Evolutionary conservation across 2,797 vertebrate genomes (phyloP).

Genomic region (Margarornis squamiger): DNA sequence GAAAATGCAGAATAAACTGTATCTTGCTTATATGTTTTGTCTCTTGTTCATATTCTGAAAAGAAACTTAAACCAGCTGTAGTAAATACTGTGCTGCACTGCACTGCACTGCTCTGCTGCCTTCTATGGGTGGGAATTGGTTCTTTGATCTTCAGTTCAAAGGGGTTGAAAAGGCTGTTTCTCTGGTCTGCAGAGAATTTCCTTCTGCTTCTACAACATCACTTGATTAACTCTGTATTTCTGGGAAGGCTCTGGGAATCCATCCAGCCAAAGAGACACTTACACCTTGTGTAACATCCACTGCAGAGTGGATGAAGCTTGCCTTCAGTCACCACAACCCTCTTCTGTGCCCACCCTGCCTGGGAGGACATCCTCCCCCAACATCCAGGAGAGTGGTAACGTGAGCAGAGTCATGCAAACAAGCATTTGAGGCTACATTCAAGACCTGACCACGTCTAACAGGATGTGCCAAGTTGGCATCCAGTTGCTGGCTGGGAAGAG

Average conservation of each 20-base stretch:
- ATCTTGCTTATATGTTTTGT: neutral
- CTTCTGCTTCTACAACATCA: neutral
- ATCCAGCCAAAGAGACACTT: neutral
- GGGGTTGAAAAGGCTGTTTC: conserved; percentile 14
- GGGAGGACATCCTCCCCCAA: rapidly evolving
- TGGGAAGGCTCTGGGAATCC: neutral
- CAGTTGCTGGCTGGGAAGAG: neutral
- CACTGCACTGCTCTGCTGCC: neutral
- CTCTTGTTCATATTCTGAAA: neutral
- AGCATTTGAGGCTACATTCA: neutral
- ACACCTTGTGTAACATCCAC: neutral
- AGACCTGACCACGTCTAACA: rapidly evolving
- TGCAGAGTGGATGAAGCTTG: neutral
- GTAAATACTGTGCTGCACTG: neutral
- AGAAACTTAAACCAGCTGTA: neutral
- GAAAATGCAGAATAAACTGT: neutral
- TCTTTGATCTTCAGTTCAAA: conserved; percentile 66
- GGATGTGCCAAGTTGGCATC: neutral
- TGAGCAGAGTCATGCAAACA: neutral
- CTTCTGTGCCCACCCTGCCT: neutral
- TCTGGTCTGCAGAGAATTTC: conserved; percentile 15
- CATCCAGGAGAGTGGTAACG: rapidly evolving
- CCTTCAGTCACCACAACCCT: neutral
- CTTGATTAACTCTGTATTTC: neutral
- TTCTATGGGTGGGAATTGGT: neutral